Evolutionary conservation across 2,888 invertebrate species (phyloP).

Genomic region (Zaprionus bogoriensis): DNA sequence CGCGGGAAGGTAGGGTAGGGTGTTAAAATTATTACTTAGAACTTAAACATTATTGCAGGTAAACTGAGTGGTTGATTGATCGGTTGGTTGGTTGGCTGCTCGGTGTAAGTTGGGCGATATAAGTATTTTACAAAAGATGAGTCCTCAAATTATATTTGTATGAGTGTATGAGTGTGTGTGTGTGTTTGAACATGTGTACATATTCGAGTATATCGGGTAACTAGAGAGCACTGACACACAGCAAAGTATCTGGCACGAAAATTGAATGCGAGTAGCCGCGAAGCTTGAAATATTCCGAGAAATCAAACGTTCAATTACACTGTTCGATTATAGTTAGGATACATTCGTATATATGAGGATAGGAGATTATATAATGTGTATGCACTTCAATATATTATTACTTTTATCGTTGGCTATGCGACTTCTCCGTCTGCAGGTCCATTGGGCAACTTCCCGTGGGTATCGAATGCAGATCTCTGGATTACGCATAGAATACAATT

Average conservation of each 20-base stretch:
- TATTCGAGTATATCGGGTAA: conserved; percentile 39
- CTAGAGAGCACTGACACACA: conserved; percentile 27
- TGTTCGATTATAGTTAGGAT: too few species aligned
- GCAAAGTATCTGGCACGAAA: conserved; percentile 17
- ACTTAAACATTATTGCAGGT: conserved; percentile 33
- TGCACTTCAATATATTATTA: conserved; percentile 35
- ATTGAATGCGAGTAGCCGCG: conserved; percentile 13
- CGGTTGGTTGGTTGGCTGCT: too few species aligned
- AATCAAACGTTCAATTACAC: not conserved
- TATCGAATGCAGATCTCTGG: not conserved
- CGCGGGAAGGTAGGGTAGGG: too few species aligned
- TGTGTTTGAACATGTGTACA: conserved; percentile 14
- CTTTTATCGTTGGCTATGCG: conserved; percentile 27
- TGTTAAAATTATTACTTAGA: too few species aligned
- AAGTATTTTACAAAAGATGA: conserved; percentile 50
- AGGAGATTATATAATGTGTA: conserved; percentile 30
- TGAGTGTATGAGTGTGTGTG: not conserved
- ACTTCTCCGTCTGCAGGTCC: conserved; percentile 26
- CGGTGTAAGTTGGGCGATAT: conserved; percentile 41
- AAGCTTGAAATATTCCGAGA: conserved; percentile 2
- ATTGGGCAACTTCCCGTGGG: not conserved
- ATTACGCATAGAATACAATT: conserved; percentile 35
- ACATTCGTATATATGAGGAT: too few species aligned
- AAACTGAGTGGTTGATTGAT: conserved; percentile 22
- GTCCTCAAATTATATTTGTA: conserved; percentile 9